Percentiles rank a stretch among this genome's conserved stretches.
phyloP scores from a whole-genome alignment of 2,113 vertebrate species.

The Procavia capensis region DNA sequence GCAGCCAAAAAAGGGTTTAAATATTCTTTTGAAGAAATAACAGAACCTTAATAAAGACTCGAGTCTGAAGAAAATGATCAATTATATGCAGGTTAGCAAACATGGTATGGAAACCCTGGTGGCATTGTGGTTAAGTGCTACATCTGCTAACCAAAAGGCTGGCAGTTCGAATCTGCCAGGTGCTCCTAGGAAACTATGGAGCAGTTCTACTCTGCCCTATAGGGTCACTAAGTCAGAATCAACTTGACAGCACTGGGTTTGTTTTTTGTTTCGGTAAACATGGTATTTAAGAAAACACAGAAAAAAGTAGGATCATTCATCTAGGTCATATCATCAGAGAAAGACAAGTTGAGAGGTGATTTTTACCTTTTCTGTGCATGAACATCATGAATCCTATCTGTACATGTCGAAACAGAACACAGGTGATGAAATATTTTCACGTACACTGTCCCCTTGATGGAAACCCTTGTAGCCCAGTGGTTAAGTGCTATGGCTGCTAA shows the following conservation, averaged over 20 bases:
- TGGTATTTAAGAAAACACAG: neutral
- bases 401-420: neutral
- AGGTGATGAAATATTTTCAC: neutral
- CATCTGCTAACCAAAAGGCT: too few relatives aligned
- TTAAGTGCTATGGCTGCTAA: too few relatives aligned
- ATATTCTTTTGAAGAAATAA: neutral
- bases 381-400: neutral
- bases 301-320: neutral
- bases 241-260: too few relatives aligned
- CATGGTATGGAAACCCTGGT: too few relatives aligned
- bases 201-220: too few relatives aligned
- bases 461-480: too few relatives aligned
- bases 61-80: neutral
- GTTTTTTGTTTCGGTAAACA: too few relatives aligned
- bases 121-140: too few relatives aligned
- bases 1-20: constrained; percentile 23
- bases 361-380: neutral
- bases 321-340: neutral
- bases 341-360: neutral
- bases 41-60: neutral
- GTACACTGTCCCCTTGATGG: neutral
- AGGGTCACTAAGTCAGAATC: too few relatives aligned
- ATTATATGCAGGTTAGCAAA: constrained; percentile 31
- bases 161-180: too few relatives aligned
- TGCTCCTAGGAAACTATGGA: too few relatives aligned